Base-by-base conservation (phyloP, 2,888 invertebrate species). In the Danaus chrysippus region DNA sequence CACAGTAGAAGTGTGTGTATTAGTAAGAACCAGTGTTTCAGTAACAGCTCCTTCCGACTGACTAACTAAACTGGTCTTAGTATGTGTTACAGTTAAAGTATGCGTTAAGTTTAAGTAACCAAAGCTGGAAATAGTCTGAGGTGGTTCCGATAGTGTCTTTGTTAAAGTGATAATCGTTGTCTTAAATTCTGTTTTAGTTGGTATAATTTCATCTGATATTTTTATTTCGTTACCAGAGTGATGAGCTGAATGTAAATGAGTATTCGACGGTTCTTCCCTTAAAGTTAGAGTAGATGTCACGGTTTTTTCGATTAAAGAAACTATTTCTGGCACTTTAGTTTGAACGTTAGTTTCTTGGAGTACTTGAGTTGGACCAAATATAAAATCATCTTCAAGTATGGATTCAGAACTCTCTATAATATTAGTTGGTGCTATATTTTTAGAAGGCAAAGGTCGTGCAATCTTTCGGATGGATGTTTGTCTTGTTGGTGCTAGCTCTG, bases 21-120 rank as follows among this genome's bases (percentile, higher is more conserved):
- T 95, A 0, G 96, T 96, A 23, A 96, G 88, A 46, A 96, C 86
- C 53, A 96, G 85, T 0, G 96, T 96, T 76, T 94, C 92, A 0
- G 96, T 96, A 1, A 94, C 92, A 34, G 94, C 94, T 42, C 93
- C 93, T 64, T 95, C 96, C 54, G 93, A 91, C 73, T 93, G 93
- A 68, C 93, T 94, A 0, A 95, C 81, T 0, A 96, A 93, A 43
- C 94, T 95, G 12, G 96, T 96, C 79, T 95, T 94, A 1, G 95
- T 96, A 58, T 95, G 94, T 0, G 96, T 96, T 0, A 96, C 94
- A 0, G 96, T 96, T 62, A 95, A 86, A 0, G 96, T 95, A 75
- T 95, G 94, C n/a, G 95, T 96, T 68, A 96, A 92, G 3, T 96
- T 96, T 3, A 96, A 92, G 75, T 94, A 95, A 70, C 93, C 92